These are phyloP conservation scores for Cochlearius cochlearius DNA, from an alignment of 2,113 vertebrate genomes.

Conservation along the genomic window DNA sequence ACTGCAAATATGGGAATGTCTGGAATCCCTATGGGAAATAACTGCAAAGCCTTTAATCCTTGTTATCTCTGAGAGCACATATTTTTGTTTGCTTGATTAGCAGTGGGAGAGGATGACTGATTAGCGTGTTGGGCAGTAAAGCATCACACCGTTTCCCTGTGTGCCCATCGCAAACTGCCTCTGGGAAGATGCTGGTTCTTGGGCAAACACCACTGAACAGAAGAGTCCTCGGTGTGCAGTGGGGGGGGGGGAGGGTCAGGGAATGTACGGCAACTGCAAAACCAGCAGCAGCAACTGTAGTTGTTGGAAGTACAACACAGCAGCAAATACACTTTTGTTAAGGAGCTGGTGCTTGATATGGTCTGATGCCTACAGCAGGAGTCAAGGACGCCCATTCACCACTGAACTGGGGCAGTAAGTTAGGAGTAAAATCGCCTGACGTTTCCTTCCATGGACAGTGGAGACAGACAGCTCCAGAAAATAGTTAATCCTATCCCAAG, in stretches of 20 bases:
- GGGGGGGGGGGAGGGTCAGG: background rate
- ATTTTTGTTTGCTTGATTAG: conserved; percentile 23
- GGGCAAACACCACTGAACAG: background rate
- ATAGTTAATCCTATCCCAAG: background rate
- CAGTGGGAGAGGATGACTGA: background rate
- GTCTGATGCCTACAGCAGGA: background rate
- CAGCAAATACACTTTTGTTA: background rate
- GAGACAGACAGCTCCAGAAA: background rate
- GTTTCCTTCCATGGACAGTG: background rate
- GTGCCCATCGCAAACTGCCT: background rate
- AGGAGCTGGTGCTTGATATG: background rate
- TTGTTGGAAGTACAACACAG: background rate
- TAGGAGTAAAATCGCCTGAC: background rate
- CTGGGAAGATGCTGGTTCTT: background rate
- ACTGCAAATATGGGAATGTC: background rate
- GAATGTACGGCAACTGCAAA: background rate
- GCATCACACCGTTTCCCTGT: background rate
- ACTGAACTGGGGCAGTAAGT: background rate
- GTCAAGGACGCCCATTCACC: background rate
- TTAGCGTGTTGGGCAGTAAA: background rate
- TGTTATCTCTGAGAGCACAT: conserved; percentile 21
- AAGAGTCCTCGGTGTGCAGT: background rate
- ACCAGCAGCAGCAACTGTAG: background rate
- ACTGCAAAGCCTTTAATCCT: conserved; percentile 18
- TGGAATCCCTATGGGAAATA: conserved; percentile 32